Percentiles rank a stretch among this genome's conserved stretches.
phyloP scores from a whole-genome alignment of 2,113 vertebrate species.

The Gobio gobio region DNA sequence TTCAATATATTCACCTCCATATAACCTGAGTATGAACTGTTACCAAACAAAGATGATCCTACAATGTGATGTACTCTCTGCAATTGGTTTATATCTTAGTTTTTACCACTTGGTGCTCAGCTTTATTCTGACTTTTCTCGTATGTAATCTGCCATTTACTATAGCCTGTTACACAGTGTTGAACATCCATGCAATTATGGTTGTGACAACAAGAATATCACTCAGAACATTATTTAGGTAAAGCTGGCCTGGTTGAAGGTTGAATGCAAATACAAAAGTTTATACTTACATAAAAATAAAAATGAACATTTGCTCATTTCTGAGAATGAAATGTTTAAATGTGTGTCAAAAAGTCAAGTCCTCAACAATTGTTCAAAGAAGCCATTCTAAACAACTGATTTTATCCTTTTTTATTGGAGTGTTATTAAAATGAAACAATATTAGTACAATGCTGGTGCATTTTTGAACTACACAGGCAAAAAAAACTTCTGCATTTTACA shows the following conservation, averaged over 20 bases:
- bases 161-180: not conserved
- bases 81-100: conserved; percentile 65
- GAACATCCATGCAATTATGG: conserved; percentile 9
- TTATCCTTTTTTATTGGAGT: not conserved
- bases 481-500: too few relatives aligned
- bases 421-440: not conserved
- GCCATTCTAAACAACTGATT: too few relatives aligned
- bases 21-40: conserved; percentile 32
- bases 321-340: not conserved
- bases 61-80: conserved; percentile 66
- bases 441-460: not conserved
- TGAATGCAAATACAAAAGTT: not conserved
- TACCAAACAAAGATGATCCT: conserved; percentile 67
- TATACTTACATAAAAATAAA: not conserved
- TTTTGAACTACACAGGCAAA: not conserved
- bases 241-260: not conserved
- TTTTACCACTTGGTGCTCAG: conserved; percentile 68
- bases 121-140: conserved; percentile 72
- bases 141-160: conserved; percentile 61
- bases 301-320: not conserved
- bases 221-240: conserved; percentile 18
- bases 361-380: not conserved
- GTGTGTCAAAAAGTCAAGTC: not conserved
- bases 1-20: conserved; percentile 50
- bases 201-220: not conserved